Evolutionary conservation across 92 coral and sea anemone genomes (phyloP), one percentile per base, ranked within the genome.

Genomic region (Galaxea fascicularis): DNA sequence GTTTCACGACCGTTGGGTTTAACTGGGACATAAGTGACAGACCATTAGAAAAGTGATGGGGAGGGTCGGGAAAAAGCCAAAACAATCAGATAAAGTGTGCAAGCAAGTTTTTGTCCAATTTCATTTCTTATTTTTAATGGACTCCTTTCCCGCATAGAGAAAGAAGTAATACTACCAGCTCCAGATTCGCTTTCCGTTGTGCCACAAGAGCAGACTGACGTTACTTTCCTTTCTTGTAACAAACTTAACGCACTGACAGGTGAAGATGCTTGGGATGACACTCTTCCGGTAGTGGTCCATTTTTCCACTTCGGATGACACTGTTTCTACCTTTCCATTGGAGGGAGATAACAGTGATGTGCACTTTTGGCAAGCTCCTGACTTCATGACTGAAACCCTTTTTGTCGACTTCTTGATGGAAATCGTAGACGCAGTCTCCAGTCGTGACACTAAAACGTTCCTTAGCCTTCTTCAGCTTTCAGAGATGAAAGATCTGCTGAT

Each of bases 311-410:
- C 80, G 30, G 80, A 35, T 0, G 39, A 76, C 21, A 30, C 73
- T 1, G 73, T 11, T 0, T 41, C 44, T 28, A 25, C 44, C 1
- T 0, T 45, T 45, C 45, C 21, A 1, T 4, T 27, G 72, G 62
- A 30, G 9, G 67, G 59, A 22, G 60, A 86, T 26, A 17, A 24
- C 22, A 46, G 54, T 13, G 18, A 30, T 0, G 56, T 49, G 21
- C 18, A 63, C 22, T 62, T n/a, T 41, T 80, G 82, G 90, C 76
- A 80, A 54, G 58, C 65, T 63, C 90, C 86, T 16, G 77, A 26
- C 63, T 79, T 58, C 6, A n/a, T 86, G 73, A 72, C 67, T 29
- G 84, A 69, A 7, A 71, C 86, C 20, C 59, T 44, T 56, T 79
- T 86, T 30, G 31, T 59, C 1, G 90, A 87, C 54, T 51, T 80